These are phyloP conservation scores for Parasteatoda lunata DNA, from an alignment of 2,888 invertebrate species.

Conservation along the genomic window DNA sequence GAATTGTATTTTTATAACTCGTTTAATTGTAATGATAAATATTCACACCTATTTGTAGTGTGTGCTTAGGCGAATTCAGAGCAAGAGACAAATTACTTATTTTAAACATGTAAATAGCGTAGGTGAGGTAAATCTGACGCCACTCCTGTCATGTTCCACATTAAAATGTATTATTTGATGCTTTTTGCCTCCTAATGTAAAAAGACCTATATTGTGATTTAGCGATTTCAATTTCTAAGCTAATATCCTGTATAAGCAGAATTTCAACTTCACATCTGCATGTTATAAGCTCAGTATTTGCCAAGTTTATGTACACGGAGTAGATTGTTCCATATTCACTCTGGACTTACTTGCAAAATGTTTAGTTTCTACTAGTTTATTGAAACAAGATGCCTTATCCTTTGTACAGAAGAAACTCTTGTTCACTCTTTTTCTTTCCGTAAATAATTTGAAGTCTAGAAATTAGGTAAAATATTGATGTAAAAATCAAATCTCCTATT, in stretches of 20 bases:
- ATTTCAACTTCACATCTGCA: not conserved
- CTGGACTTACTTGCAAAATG: not conserved
- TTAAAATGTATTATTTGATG: not conserved
- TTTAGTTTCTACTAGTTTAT: conserved; percentile 19
- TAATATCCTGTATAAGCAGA: conserved; percentile 5
- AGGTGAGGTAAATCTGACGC: too few relatives aligned
- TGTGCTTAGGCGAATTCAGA: too few relatives aligned
- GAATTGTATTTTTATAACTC: too few relatives aligned
- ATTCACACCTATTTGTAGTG: too few relatives aligned
- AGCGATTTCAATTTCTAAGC: not conserved
- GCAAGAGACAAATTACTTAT: too few relatives aligned
- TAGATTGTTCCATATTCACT: conserved; percentile 5
- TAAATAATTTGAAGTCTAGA: conserved; percentile 6
- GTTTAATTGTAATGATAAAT: too few relatives aligned
- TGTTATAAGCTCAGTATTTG: not conserved
- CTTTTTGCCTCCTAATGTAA: not conserved
- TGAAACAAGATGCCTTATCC: conserved; percentile 52
- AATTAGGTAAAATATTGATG: conserved; percentile 15
- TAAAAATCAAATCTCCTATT: not conserved
- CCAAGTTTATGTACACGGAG: conserved; percentile 2
- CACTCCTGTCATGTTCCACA: not conserved
- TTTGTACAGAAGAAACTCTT: conserved; percentile 34
- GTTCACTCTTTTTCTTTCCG: conserved; percentile 6
- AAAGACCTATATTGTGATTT: conserved; percentile 5
- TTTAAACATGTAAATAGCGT: too few relatives aligned